Evolutionary conservation across 30 jellyfish, hydroid and myxozoan species (phyloP).

Genomic region (Mastigias papua): DNA sequence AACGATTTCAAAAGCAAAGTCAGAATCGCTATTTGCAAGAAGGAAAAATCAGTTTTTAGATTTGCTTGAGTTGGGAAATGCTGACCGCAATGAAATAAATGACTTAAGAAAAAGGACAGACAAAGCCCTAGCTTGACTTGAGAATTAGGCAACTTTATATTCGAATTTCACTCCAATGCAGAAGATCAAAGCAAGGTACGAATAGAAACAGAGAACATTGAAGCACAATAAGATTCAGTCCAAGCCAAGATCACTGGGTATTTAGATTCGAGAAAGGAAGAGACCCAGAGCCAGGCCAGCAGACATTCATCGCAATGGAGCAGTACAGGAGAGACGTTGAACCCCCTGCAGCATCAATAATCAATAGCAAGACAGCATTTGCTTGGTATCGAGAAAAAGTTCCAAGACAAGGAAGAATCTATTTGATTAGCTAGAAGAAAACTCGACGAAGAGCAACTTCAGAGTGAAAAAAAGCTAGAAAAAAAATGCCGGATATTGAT

Average conservation of each 20-base stretch:
- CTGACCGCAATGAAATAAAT: no score
- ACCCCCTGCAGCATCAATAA: not conserved
- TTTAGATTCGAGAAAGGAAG: not conserved
- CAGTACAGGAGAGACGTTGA: not conserved
- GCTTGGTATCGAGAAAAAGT: no score
- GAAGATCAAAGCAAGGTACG: not conserved
- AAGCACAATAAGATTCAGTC: not conserved
- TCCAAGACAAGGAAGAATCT: no score
- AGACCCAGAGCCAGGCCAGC: not conserved
- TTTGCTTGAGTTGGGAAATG: not conserved
- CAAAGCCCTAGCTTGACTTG: not conserved
- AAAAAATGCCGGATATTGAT: no score
- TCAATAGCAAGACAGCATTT: no score
- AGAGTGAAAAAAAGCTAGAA: no score
- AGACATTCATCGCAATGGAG: not conserved
- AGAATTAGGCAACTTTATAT: not conserved
- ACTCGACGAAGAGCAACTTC: no score
- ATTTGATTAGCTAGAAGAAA: no score
- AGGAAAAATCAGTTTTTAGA: not conserved
- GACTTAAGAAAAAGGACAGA: no score
- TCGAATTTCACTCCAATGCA: not conserved
- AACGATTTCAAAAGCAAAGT: not conserved
- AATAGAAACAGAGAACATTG: not conserved
- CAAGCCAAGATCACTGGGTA: not conserved
- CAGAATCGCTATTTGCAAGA: constrained; percentile 1